Base-by-base conservation (phyloP, 64 coral and sea anemone genomes). In the Cladopsammia gracilis region DNA sequence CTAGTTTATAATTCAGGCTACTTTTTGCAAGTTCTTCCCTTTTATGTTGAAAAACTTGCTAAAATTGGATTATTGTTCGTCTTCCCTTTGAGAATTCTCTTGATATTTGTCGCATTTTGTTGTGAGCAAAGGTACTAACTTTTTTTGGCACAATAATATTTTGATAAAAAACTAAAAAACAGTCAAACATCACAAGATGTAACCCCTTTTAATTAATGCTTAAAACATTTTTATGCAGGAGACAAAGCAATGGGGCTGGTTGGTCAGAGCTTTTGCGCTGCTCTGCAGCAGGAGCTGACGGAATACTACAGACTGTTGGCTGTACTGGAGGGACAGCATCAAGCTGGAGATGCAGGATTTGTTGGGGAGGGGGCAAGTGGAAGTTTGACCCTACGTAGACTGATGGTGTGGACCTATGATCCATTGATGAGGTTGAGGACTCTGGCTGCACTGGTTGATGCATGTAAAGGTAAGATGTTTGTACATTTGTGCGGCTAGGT, bases 231-330 rank as follows among this genome's bases (percentile, higher is more conserved):
- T 34, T 34, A 34, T 7, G 10, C 67, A 70, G 67, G 67, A 70
- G 97, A 98, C 70, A 98, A 92, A 84, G 97, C 97, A 14, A 42
- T 98, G 26, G 97, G 97, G 1, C 51, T 98, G 25, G 97, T 98
- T 60, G 97, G 97, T 3, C 97, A 98, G 46, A 98, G 97, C 25
- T 98, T 98, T 76, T 98, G 97, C 87, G 90, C 97, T 20, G 94
- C 97, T 12, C 82, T 98, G 7, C 97, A 98, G 77, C 90, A 93
- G 45, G 97, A 98, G 19, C 75, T 98, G 45, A 96, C 97, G 6
- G 97, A 98, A 85, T 98, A 98, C 47, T 98, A 98, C 70, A 87
- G 97, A 9, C 76, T 98, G 7, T 91, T 98, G 88, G 97, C 97
- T 69, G 97, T 98, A 48, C 83, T 98, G 48, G 97, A 98, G 26